Conservation (phyloP, 2,888 invertebrate species). For the Physocephala rufipes region DNA sequence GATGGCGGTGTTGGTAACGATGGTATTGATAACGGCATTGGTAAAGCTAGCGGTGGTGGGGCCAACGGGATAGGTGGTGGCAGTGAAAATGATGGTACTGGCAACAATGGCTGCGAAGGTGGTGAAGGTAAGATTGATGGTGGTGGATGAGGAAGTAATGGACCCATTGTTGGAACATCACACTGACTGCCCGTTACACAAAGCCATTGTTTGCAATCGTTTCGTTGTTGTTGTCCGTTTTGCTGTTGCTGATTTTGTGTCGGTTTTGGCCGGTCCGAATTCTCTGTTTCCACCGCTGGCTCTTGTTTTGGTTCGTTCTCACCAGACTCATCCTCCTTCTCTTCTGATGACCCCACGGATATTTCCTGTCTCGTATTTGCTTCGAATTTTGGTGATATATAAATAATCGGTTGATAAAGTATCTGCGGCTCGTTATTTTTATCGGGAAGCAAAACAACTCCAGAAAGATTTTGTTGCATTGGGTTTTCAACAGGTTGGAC, state of each 20-base stretch:
- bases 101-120: too few relatives aligned
- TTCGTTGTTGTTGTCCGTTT: not conserved
- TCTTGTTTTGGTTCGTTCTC: not conserved
- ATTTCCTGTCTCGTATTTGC: slow-evolving; percentile 7
- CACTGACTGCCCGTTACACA: not conserved
- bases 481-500: not conserved
- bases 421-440: slow-evolving; percentile 45
- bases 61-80: too few relatives aligned
- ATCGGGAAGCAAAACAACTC: not conserved
- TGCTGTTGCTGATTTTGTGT: not conserved
- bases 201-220: not conserved
- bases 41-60: too few relatives aligned
- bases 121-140: too few relatives aligned
- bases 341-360: not conserved
- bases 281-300: not conserved
- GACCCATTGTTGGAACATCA: too few relatives aligned
- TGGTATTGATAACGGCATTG: not conserved
- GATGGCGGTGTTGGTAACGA: not conserved
- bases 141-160: too few relatives aligned
- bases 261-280: not conserved
- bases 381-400: slow-evolving; percentile 47
- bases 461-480: not conserved
- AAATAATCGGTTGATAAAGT: slow-evolving; percentile 58
- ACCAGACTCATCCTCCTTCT: not conserved
- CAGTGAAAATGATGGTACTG: too few relatives aligned